Evolutionary conservation across 2,888 invertebrate species (phyloP).

Genomic region (Limnephilus rhombicus): DNA sequence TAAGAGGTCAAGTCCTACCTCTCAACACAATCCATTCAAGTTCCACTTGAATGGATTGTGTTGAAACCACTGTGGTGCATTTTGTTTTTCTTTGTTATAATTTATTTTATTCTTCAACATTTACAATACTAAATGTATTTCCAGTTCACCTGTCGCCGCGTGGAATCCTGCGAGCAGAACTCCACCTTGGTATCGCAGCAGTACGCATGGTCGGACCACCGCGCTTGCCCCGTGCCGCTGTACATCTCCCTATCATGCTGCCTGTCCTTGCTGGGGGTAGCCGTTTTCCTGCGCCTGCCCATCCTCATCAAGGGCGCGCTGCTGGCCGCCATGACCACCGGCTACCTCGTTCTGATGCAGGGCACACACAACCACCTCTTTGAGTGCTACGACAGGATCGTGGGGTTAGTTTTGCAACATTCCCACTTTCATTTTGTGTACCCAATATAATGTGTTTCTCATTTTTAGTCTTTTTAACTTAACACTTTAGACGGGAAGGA

Average conservation of each 20-base stretch:
- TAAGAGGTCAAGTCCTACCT: no score
- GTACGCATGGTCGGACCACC: slow-evolving; percentile 80
- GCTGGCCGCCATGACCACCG: slow-evolving; percentile 86
- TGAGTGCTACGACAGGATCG: slow-evolving; percentile 87
- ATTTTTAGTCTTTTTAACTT: no score
- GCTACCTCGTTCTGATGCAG: slow-evolving; percentile 89
- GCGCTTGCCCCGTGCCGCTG: slow-evolving; percentile 90
- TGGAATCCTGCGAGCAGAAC: slow-evolving; percentile 62
- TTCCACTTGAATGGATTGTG: no score
- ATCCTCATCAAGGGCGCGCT: slow-evolving; percentile 89
- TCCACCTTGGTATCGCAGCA: slow-evolving; percentile 71
- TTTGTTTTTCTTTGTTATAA: not conserved
- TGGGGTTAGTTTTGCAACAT: slow-evolving; percentile 78
- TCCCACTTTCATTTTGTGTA: slow-evolving; percentile 59
- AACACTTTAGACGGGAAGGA: no score
- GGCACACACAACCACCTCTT: slow-evolving; percentile 89
- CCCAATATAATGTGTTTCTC: no score
- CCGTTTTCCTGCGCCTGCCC: slow-evolving; percentile 89
- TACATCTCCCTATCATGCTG: slow-evolving; percentile 92
- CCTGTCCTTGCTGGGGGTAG: slow-evolving; percentile 89
- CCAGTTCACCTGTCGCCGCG: slow-evolving; percentile 80
- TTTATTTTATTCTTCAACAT: not conserved
- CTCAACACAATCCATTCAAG: no score
- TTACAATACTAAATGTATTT: not conserved
- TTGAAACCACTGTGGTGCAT: not conserved